Evolutionary conservation across 2,888 invertebrate species (phyloP).

Genomic region (Hirtodrosophila duncani): DNA sequence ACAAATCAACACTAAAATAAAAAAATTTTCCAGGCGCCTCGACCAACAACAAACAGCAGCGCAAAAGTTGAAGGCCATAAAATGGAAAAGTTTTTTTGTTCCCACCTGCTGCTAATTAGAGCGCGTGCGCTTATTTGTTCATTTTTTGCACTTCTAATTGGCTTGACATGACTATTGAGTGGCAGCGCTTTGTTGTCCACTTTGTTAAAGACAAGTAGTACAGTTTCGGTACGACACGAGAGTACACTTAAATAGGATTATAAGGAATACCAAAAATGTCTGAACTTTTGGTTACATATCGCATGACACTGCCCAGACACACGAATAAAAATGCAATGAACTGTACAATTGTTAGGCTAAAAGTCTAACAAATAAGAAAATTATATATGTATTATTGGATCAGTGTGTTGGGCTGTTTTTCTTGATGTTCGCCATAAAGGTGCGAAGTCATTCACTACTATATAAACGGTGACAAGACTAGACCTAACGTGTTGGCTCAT

Average conservation of each 20-base stretch:
- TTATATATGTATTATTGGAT: too few relatives aligned
- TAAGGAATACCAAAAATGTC: constrained; percentile 14
- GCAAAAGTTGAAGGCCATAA: constrained; percentile 42
- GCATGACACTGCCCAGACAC: constrained; percentile 50
- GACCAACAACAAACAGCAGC: too few relatives aligned
- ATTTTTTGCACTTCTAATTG: constrained; percentile 46
- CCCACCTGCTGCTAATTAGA: constrained; percentile 35
- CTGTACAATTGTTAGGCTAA: too few relatives aligned
- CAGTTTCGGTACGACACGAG: constrained; percentile 27
- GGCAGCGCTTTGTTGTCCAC: constrained; percentile 17
- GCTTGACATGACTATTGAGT: constrained; percentile 33
- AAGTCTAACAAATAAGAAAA: too few relatives aligned
- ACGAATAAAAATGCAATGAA: constrained; percentile 21
- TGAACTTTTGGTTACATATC: constrained; percentile 37
- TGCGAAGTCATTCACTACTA: too few relatives aligned
- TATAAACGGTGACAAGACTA: too few relatives aligned
- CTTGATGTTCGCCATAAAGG: too few relatives aligned
- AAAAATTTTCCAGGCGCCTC: constrained; percentile 13
- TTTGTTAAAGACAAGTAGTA: constrained; percentile 11
- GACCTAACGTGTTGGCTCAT: too few relatives aligned
- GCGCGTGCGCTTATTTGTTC: constrained; percentile 33
- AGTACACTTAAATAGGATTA: constrained; percentile 6
- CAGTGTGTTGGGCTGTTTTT: too few relatives aligned
- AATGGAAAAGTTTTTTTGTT: constrained; percentile 26
- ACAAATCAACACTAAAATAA: constrained; percentile 30